phyloP scores from a whole-genome alignment of 2,888 invertebrate genomes.

The Pyrgus malvae region DNA sequence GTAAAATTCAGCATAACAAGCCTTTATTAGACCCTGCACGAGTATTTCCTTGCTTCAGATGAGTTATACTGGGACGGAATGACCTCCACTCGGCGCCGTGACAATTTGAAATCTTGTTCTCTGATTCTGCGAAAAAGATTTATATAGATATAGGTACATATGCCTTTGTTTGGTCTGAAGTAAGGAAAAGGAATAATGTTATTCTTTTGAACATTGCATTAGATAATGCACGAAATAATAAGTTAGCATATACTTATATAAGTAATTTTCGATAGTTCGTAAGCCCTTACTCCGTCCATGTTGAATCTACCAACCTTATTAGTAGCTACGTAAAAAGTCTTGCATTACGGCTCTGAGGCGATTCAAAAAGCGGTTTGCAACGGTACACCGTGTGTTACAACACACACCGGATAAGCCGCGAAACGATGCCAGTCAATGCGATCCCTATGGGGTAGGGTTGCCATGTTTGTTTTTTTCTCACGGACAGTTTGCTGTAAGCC shows the following conservation, averaged over 20 bases:
- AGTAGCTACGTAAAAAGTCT: slow-evolving; percentile 12
- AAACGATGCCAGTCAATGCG: slow-evolving; percentile 48
- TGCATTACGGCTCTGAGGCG: not conserved
- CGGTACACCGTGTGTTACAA: slow-evolving; percentile 34
- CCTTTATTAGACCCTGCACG: slow-evolving; percentile 69
- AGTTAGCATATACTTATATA: no score
- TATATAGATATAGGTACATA: not conserved
- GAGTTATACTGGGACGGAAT: slow-evolving; percentile 28
- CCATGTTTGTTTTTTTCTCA: no score
- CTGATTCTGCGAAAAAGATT: not conserved
- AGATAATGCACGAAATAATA: no score
- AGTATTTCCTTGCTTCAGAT: slow-evolving; percentile 36
- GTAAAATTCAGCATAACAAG: slow-evolving; percentile 78
- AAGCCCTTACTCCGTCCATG: not conserved
- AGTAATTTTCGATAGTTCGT: not conserved
- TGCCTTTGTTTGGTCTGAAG: no score
- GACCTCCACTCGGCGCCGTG: slow-evolving; percentile 2
- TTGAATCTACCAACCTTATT: not conserved
- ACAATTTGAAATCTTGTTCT: slow-evolving; percentile 7
- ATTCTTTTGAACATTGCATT: no score
- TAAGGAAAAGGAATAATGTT: no score
- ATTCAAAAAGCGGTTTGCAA: slow-evolving; percentile 27
- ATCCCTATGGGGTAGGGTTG: slow-evolving; percentile 49
- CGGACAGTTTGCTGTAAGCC: no score
- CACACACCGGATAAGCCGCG: slow-evolving; percentile 57